Evolutionary conservation across 2,113 vertebrate species (phyloP).

Genomic region (Chaetodon auriga): DNA sequence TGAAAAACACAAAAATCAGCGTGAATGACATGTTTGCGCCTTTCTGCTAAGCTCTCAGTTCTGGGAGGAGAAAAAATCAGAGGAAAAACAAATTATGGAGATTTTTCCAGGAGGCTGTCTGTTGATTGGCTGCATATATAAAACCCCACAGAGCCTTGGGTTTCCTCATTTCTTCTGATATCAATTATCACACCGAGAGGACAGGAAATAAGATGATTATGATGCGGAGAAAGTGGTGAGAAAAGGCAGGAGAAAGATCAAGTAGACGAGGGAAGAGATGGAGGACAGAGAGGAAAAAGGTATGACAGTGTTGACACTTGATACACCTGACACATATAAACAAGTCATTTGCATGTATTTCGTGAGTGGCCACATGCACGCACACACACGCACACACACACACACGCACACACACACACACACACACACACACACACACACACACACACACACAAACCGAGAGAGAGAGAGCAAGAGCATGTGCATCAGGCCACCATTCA

Average conservation of each 20-base stretch:
- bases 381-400: background rate
- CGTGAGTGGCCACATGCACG: background rate
- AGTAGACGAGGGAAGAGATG: background rate
- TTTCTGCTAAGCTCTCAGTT: conserved; percentile 12
- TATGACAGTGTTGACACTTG: background rate
- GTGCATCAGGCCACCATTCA: conserved; percentile 42
- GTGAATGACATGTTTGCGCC: conserved; percentile 8
- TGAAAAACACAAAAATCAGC: background rate
- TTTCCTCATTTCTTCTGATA: background rate
- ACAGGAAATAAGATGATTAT: conserved; percentile 21
- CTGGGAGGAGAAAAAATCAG: background rate
- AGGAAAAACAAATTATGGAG: conserved; percentile 19
- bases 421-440: background rate
- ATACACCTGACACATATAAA: background rate
- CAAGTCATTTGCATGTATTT: background rate
- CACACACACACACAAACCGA: too few relatives aligned
- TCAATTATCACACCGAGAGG: conserved; percentile 33
- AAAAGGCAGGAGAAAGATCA: background rate
- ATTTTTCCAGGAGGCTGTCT: background rate
- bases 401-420: background rate
- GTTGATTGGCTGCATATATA: conserved; percentile 25
- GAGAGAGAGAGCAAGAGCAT: background rate
- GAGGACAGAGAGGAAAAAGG: background rate
- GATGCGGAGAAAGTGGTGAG: conserved; percentile 5
- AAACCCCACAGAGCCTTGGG: background rate